These are phyloP conservation scores for Clarias gariepinus DNA, from an alignment of 2,113 vertebrate species.

Conservation along the genomic window DNA sequence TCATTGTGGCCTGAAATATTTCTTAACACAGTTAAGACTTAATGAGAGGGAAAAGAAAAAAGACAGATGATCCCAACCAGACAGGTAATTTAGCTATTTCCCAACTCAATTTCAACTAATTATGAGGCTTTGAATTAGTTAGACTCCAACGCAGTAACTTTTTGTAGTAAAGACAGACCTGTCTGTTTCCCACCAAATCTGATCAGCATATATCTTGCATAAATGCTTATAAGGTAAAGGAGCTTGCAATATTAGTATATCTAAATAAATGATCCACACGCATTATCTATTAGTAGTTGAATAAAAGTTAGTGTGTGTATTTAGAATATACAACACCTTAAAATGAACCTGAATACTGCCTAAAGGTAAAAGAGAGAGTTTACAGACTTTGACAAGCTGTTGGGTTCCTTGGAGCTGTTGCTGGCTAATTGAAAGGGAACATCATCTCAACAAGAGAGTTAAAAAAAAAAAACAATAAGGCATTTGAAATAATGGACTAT, in stretches of 20 bases:
- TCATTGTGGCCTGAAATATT: not conserved
- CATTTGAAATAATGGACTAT: no score
- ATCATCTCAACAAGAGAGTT: no score
- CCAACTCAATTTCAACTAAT: conserved; percentile 8
- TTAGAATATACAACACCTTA: not conserved
- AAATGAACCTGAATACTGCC: not conserved
- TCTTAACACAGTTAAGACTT: not conserved
- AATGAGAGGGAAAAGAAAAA: not conserved
- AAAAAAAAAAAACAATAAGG: no score
- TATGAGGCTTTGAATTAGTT: conserved; percentile 6
- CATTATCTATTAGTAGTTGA: not conserved
- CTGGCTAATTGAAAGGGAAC: no score
- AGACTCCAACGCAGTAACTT: not conserved
- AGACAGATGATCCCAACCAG: not conserved
- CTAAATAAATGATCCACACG: not conserved
- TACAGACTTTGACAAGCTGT: no score
- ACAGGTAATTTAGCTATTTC: conserved; percentile 8
- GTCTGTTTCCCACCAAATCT: not conserved
- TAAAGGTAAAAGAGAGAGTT: no score
- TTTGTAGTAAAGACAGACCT: no score
- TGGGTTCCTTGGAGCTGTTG: no score
- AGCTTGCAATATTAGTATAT: not conserved
- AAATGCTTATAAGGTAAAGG: not conserved
- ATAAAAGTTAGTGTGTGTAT: not conserved
- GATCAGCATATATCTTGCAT: not conserved